phyloP scores from a whole-genome alignment of 53 echinoderm and acorn worm species.

The Arbacia lixula region DNA sequence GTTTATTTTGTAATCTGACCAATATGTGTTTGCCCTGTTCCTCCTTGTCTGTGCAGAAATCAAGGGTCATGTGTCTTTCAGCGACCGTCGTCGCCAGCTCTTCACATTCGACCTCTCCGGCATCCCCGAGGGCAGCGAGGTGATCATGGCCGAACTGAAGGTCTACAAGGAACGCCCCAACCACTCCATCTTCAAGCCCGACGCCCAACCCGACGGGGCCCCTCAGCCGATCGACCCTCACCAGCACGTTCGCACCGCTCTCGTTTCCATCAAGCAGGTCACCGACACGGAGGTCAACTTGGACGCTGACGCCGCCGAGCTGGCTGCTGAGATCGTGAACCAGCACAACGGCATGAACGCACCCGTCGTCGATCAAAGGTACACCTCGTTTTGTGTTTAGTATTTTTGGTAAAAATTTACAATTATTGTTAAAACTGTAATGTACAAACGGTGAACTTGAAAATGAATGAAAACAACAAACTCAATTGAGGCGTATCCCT shows the following conservation, averaged over 20 bases:
- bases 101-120: conserved; percentile 76
- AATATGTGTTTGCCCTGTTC: not conserved
- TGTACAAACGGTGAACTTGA: no score
- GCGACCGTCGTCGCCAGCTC: conserved; percentile 59
- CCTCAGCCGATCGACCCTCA: not conserved
- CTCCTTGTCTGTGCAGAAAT: conserved; percentile 63
- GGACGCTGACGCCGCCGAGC: conserved; percentile 8
- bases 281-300: conserved; percentile 12
- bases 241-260: conserved; percentile 50
- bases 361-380: conserved; percentile 80
- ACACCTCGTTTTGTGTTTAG: no score
- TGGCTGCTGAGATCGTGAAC: conserved; percentile 5
- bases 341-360: conserved; percentile 4
- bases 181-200: conserved; percentile 70
- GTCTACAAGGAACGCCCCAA: conserved; percentile 90
- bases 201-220: not conserved
- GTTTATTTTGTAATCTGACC: no score
- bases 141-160: conserved; percentile 88
- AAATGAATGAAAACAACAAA: no score
- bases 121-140: conserved; percentile 79
- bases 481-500: no score
- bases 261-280: conserved; percentile 74
- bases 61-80: conserved; percentile 59
- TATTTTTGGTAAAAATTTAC: no score
- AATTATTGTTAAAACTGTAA: no score